Evolutionary conservation across 2,113 vertebrate species (phyloP), one percentile per base, ranked within the genome.

Genomic region (Colaptes auratus): DNA sequence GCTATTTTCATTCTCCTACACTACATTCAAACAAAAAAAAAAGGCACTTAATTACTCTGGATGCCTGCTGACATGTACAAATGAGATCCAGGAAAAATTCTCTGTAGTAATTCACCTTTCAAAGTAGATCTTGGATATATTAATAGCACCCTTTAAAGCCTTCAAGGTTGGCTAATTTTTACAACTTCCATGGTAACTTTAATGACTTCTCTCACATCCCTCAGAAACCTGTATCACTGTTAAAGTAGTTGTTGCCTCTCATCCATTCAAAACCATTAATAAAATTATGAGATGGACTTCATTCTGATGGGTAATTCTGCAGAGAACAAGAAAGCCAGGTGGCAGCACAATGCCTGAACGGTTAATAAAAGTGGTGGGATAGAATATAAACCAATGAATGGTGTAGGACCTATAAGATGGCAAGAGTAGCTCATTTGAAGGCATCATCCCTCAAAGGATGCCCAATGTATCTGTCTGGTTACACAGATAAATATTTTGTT

Each of bases 21-120:
- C 72, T 77, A 94, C 92, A 94, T 94, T 96, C 92, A 96, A 97
- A 97, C 71, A 96, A 83, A 97, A 96, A 55, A 23, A 23, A 52
- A n/a, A 83, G 66, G 86, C 73, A 73, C 69, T 87, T 58, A 95
- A 93, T 96, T 96, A 96, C 88, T 78, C 81, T 82, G 79, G 75
- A 93, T 89, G 77, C 53, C 76, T 59, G 64, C 80, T 95, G 76
- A 74, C 76, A 59, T 21, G 59, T 79, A 75, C 79, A 95, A 97
- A 82, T 65, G 72, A 94, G 72, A 87, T 71, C 46, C 50, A 42
- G 94, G 52, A 88, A 61, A 96, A 85, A 42, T 73, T 36, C 33
- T 83, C 63, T 63, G 14, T 71, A 86, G 71, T 61, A 82, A 79
- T 30, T 92, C 71, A 63, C 30, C 55, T 92, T 81, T 86, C 71